Evolutionary conservation across 2,888 invertebrate species (phyloP).

Genomic region (Thera obeliscata): DNA sequence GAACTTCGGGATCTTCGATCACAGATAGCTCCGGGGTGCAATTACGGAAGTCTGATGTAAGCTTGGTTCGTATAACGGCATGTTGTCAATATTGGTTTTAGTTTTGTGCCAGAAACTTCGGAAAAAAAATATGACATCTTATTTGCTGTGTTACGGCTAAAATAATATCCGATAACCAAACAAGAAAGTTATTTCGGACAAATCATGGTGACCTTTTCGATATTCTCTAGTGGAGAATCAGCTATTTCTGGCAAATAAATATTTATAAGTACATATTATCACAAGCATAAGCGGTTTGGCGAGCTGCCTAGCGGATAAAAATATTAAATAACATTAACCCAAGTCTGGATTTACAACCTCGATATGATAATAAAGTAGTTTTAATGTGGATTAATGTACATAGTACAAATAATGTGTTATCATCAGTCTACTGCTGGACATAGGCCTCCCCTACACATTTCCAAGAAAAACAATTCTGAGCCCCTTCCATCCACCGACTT

Average conservation of each 20-base stretch:
- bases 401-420: too few relatives aligned
- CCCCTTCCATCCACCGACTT: too few relatives aligned
- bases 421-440: too few relatives aligned
- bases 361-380: not conserved
- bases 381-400: not conserved
- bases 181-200: not conserved
- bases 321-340: constrained; percentile 16
- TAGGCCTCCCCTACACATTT: too few relatives aligned
- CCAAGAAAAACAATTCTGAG: too few relatives aligned
- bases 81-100: constrained; percentile 16
- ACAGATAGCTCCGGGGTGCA: constrained; percentile 49
- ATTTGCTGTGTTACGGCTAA: too few relatives aligned
- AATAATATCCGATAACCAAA: not conserved
- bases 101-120: not conserved
- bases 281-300: constrained; percentile 28
- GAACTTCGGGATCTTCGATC: constrained; percentile 54
- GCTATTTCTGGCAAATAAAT: constrained; percentile 10
- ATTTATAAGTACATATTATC: constrained; percentile 12
- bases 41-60: constrained; percentile 45
- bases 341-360: not conserved
- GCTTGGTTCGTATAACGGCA: constrained; percentile 13
- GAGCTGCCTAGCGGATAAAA: constrained; percentile 21
- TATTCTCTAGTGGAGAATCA: not conserved
- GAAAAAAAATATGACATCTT: too few relatives aligned
- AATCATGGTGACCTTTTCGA: not conserved